These are phyloP conservation scores for Drepana arcuata DNA, from an alignment of 1,140 invertebrate genomes.

Conservation along the genomic window DNA sequence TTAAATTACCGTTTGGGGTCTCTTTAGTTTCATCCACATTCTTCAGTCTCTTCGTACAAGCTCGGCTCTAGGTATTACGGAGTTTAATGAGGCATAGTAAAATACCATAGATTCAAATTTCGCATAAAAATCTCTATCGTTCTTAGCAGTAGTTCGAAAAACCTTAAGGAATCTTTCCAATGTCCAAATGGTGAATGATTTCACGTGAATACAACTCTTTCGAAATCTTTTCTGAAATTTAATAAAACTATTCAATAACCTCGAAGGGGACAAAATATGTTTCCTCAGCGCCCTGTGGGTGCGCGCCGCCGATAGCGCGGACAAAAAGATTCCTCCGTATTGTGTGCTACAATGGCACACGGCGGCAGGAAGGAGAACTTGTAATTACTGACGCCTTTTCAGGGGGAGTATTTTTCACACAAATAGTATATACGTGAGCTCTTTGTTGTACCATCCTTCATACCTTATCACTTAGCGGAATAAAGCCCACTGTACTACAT, in stretches of 20 bases:
- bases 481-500: too few species aligned
- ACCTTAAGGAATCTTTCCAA: too few species aligned
- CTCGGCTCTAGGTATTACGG: too few species aligned
- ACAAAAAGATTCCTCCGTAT: constrained; percentile 69
- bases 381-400: constrained; percentile 67
- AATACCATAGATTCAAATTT: too few species aligned
- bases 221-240: constrained; percentile 6
- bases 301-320: constrained; percentile 53
- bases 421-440: constrained; percentile 21
- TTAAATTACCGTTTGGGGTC: too few species aligned
- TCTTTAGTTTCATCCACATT: too few species aligned
- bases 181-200: too few species aligned
- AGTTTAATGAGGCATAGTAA: too few species aligned
- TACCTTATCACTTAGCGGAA: too few species aligned
- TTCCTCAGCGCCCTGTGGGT: constrained; percentile 39
- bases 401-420: constrained; percentile 59
- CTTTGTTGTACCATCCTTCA: constrained; percentile 16
- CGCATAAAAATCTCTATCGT: too few species aligned
- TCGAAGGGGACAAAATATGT: constrained; percentile 29
- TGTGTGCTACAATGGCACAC: constrained; percentile 52
- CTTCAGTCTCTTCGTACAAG: too few species aligned
- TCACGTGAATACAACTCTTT: too few species aligned
- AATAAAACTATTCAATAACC: constrained; percentile 20
- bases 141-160: background rate
- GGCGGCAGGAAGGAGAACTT: constrained; percentile 41